phyloP scores from a whole-genome alignment of 2,888 invertebrate species.

The Branchellion lobata region DNA sequence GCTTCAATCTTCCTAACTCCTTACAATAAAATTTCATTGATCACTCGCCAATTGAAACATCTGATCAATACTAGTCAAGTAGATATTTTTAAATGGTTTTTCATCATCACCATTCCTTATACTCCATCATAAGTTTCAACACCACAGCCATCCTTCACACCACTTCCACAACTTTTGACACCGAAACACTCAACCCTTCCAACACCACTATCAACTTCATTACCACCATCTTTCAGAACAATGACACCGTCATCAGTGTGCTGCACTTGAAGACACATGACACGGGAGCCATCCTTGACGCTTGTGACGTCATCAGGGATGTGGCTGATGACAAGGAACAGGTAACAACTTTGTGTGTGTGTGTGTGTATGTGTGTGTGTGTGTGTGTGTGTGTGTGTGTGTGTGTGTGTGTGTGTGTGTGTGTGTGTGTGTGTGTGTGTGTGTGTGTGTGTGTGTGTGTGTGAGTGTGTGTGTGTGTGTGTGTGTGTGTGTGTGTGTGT shows the following conservation, averaged over 20 bases:
- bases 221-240: neutral
- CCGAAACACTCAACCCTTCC: neutral
- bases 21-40: too few species aligned
- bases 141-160: neutral
- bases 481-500: too few species aligned
- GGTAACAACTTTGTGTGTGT: too few species aligned
- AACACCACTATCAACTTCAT: neutral
- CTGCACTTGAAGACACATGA: neutral
- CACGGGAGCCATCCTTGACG: neutral
- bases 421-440: too few species aligned
- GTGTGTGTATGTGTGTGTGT: neutral
- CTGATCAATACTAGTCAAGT: too few species aligned
- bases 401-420: too few species aligned
- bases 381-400: too few species aligned
- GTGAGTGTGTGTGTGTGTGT: too few species aligned
- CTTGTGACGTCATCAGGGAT: neutral
- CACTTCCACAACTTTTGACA: neutral
- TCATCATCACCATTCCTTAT: neutral
- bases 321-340: conserved; percentile 7
- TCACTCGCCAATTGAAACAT: too few species aligned
- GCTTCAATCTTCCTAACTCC: too few species aligned
- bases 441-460: too few species aligned
- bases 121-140: neutral
- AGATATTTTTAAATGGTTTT: too few species aligned
- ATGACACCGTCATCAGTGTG: neutral